phyloP scores from a whole-genome alignment of 2,888 invertebrate species.

The Aleiodes leptofemur region DNA sequence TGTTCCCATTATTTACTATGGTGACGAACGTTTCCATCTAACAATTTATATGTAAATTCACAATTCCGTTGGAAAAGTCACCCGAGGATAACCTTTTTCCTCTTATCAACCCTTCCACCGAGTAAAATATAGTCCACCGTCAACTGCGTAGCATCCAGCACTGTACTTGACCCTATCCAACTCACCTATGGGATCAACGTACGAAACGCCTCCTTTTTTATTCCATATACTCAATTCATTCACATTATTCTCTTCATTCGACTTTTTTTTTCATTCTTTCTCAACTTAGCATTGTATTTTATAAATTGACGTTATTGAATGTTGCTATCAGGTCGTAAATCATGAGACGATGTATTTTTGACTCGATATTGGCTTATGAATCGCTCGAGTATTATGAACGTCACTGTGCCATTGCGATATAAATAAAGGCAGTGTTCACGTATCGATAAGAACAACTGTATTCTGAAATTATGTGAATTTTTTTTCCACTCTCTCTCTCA shows the following conservation, averaged over 20 bases:
- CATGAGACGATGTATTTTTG: neutral
- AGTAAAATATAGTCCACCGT: neutral
- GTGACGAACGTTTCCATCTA: conserved; percentile 21
- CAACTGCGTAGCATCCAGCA: too few relatives aligned
- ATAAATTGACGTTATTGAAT: neutral
- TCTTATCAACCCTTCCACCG: neutral
- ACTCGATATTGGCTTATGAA: neutral
- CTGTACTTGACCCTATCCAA: too few relatives aligned
- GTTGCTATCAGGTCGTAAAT: neutral
- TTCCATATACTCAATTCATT: neutral
- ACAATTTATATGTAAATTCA: conserved; percentile 41
- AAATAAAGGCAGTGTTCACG: neutral
- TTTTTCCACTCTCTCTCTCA: neutral
- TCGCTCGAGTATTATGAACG: neutral
- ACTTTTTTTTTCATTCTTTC: too few relatives aligned
- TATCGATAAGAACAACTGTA: conserved; percentile 19
- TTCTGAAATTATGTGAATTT: neutral
- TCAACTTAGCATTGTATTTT: too few relatives aligned
- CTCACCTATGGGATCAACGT: too few relatives aligned
- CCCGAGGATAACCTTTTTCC: conserved; percentile 5
- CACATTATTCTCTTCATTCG: neutral
- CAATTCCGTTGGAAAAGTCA: conserved; percentile 23
- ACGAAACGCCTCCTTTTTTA: too few relatives aligned
- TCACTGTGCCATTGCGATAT: neutral
- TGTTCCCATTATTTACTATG: neutral